phyloP scores from a whole-genome alignment of 1,140 invertebrate genomes.

The Drosophila tsacasi region DNA sequence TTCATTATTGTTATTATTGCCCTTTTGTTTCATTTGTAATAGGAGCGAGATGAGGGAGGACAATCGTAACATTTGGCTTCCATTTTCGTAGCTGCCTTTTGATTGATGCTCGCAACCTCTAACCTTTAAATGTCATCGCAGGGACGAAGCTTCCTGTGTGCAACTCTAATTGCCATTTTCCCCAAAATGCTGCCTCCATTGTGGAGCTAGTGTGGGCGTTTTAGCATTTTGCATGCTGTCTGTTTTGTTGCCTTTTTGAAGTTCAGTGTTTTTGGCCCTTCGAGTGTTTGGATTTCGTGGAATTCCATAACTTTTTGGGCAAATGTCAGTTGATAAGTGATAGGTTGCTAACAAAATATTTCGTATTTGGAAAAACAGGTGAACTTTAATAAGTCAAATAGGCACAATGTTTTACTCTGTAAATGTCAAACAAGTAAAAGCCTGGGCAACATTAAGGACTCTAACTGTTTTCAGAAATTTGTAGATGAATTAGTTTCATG shows the following conservation, averaged over 20 bases:
- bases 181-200: slow-evolving; percentile 7
- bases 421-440: not conserved
- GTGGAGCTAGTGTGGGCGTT: slow-evolving; percentile 36
- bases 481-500: too few species aligned
- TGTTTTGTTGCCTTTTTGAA: slow-evolving; percentile 46
- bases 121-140: slow-evolving; percentile 76
- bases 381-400: slow-evolving; percentile 10
- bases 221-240: slow-evolving; percentile 54
- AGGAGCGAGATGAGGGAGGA: not conserved
- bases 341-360: slow-evolving; percentile 9
- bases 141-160: slow-evolving; percentile 35
- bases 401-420: not conserved
- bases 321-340: slow-evolving; percentile 45
- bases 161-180: slow-evolving; percentile 69
- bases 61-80: slow-evolving; percentile 20
- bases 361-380: not conserved
- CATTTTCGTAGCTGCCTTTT: slow-evolving; percentile 44
- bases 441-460: not conserved
- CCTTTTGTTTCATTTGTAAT: slow-evolving; percentile 28
- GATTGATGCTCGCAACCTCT: slow-evolving; percentile 72
- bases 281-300: slow-evolving; percentile 50
- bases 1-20: slow-evolving; percentile 44
- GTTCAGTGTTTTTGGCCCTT: slow-evolving; percentile 25
- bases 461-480: not conserved
- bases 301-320: slow-evolving; percentile 35